Percentiles rank a stretch among this genome's conserved stretches.
Evolutionary conservation across 2,888 invertebrate genomes (phyloP).

Genomic region (Drosophila nr. perissopoda): DNA sequence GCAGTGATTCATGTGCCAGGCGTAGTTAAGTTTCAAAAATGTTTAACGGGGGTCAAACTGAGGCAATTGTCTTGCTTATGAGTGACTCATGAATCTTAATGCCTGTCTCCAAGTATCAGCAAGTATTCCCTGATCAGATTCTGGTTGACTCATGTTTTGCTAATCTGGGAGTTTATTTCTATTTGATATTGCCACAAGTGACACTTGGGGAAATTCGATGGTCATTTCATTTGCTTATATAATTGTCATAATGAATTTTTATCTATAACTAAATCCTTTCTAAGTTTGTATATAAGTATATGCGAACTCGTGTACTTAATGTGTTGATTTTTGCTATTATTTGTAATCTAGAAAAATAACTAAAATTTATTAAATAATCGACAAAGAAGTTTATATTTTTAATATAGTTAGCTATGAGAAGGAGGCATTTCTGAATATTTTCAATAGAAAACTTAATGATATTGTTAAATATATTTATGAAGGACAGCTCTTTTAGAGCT

Average conservation of each 20-base stretch:
- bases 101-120: neutral
- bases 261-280: slow-evolving; percentile 3
- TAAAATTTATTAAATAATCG: neutral
- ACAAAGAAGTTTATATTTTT: too few species aligned
- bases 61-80: neutral
- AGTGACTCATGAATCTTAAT: slow-evolving; percentile 40
- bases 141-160: slow-evolving; percentile 16
- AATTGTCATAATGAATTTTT: neutral
- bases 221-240: neutral
- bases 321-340: neutral
- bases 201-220: neutral
- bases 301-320: neutral
- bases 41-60: neutral
- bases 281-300: slow-evolving; percentile 2
- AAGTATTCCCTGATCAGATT: neutral
- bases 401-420: too few species aligned
- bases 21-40: neutral
- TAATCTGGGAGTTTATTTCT: neutral
- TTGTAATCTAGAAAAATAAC: neutral
- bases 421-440: neutral
- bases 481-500: too few species aligned
- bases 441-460: neutral
- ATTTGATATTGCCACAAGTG: neutral
- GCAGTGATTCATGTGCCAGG: slow-evolving; percentile 42
- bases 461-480: neutral